These are phyloP conservation scores for Chaenodraco wilsoni DNA, from an alignment of 2,797 vertebrate species.

Conservation along the genomic window DNA sequence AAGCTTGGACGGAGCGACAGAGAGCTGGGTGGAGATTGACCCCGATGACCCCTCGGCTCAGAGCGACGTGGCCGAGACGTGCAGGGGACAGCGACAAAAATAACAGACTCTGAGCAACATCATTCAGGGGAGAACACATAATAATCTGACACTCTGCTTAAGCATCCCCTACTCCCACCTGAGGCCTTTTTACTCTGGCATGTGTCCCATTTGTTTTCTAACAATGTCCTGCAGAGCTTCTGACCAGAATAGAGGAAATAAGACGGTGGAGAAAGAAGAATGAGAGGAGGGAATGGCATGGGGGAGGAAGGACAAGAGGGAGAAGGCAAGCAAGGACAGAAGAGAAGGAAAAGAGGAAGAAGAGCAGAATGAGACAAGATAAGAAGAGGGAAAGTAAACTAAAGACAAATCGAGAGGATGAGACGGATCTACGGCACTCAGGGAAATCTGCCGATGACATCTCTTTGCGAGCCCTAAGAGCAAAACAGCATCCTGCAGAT, in stretches of 20 bases:
- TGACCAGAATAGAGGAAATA: slow-evolving; percentile 37
- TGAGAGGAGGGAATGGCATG: neutral
- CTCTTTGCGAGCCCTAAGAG: slow-evolving; percentile 43
- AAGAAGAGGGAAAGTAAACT: slow-evolving; percentile 6
- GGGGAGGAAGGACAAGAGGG: neutral
- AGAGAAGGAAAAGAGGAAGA: neutral
- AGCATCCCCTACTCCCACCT: slow-evolving; percentile 59
- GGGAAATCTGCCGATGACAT: slow-evolving; percentile 59
- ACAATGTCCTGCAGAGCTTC: slow-evolving; percentile 20
- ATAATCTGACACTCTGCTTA: slow-evolving; percentile 56
- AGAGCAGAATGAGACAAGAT: neutral
- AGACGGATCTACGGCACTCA: slow-evolving; percentile 35
- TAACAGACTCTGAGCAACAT: slow-evolving; percentile 46
- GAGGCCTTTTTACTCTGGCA: slow-evolving; percentile 51
- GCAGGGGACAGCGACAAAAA: slow-evolving; percentile 36
- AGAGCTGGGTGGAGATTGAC: slow-evolving; percentile 55
- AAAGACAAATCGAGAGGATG: slow-evolving; percentile 15
- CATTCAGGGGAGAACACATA: slow-evolving; percentile 55
- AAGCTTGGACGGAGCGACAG: slow-evolving; percentile 54
- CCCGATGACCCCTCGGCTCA: slow-evolving; percentile 61
- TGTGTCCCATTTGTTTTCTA: slow-evolving; percentile 58
- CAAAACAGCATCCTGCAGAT: slow-evolving; percentile 48
- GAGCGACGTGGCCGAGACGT: slow-evolving; percentile 21
- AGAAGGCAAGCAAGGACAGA: neutral
- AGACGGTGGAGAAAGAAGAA: slow-evolving; percentile 15